Base-by-base conservation (phyloP, 2,888 invertebrate species). In the Drosophila maculinotata region DNA sequence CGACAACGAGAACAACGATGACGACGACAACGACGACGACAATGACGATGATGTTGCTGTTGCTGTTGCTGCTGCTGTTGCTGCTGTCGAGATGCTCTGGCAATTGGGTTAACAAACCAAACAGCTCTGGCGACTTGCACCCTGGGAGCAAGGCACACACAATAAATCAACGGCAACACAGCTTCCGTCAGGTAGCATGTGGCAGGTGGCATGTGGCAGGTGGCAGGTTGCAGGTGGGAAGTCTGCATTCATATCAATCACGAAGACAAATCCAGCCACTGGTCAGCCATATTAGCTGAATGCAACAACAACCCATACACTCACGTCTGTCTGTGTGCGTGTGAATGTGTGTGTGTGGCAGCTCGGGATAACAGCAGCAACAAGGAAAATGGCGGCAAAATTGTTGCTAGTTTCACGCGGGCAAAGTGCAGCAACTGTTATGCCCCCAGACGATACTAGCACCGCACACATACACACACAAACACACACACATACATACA, bases 71-170 rank as follows among this genome's bases (percentile, higher is more conserved):
- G 58, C 39, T 44, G 44, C 23, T 20, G 20, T 4, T 20, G 20
- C 20, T 20, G 20, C 20, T 49, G 54, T 47, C 47, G 41, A 42
- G 49, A 28, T 17, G 35, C 41, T 26, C 6, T 30, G 36, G 54
- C 88, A 80, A 80, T 82, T 81, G 87, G 88, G 88, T 88, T 86
- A 81, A 79, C 88, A 85, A 79, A 69, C 66, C 88, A 79, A 68
- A 59, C 69, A 59, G 51, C 56, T 52, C 52, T 56, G 45, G 44
- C 57, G 49, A n/a, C n/a, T n/a, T n/a, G 42, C 49, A 20, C n/a
- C 7, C 10, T 10, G 45, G 51, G 20, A 26, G 30, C 38, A 26
- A 12, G 51, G 31, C 75, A 56, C 20, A 20, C 20, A 20, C 39
- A 69, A 76, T 79, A 79, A 75, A 75, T 75, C 75, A 76, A 54